Evolutionary conservation across 2,113 vertebrate species (phyloP).

Genomic region (Clarias batrachus): DNA sequence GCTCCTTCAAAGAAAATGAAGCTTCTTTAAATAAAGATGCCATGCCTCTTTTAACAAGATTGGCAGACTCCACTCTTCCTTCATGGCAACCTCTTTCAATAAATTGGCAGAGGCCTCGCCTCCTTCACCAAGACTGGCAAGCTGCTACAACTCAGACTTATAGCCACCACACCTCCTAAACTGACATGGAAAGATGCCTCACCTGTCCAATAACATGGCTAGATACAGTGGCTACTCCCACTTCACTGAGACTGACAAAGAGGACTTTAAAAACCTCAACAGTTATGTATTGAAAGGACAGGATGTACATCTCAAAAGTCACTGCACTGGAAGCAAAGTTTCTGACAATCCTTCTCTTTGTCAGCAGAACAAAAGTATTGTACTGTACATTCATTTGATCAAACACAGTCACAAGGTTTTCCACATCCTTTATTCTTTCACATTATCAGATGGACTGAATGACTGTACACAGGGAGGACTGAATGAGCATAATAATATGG

Average conservation of each 20-base stretch:
- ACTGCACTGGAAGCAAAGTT: neutral
- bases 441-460: neutral
- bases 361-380: neutral
- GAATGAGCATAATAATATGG: neutral
- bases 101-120: neutral
- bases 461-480: neutral
- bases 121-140: neutral
- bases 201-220: neutral
- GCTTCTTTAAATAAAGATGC: no score
- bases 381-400: neutral
- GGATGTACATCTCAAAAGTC: neutral
- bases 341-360: neutral
- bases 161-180: neutral
- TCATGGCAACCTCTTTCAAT: no score
- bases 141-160: neutral
- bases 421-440: neutral
- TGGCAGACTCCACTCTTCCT: no score
- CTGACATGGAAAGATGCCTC: neutral
- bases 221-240: neutral
- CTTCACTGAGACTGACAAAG: neutral
- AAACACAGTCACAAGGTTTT: conserved; percentile 21
- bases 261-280: neutral
- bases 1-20: neutral
- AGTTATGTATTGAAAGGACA: neutral
- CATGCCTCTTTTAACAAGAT: no score